These are phyloP conservation scores for Blastobasis lacticolella DNA, from an alignment of 2,888 invertebrate species.

Conservation along the genomic window DNA sequence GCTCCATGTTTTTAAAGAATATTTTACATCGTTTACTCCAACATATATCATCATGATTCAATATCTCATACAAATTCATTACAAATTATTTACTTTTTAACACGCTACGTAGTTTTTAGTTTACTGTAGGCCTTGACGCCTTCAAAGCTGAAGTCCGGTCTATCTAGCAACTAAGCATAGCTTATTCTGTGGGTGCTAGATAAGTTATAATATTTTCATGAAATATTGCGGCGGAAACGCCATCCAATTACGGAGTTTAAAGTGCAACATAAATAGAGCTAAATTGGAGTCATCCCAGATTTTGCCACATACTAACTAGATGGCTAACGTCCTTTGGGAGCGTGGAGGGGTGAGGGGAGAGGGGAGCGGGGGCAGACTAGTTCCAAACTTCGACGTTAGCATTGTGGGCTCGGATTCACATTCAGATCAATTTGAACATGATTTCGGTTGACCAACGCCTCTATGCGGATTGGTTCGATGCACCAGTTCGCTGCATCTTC, in stretches of 20 bases:
- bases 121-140: too few relatives aligned
- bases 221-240: too few relatives aligned
- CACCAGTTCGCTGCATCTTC: conserved; percentile 16
- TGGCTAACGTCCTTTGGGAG: conserved; percentile 38
- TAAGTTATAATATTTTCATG: too few relatives aligned
- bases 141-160: too few relatives aligned
- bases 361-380: conserved; percentile 19
- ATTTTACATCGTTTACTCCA: too few relatives aligned
- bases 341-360: conserved; percentile 15
- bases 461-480: conserved; percentile 37
- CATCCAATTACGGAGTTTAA: conserved; percentile 8
- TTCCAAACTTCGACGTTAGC: conserved; percentile 59
- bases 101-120: too few relatives aligned
- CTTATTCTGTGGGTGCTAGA: too few relatives aligned
- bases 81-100: too few relatives aligned
- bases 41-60: too few relatives aligned
- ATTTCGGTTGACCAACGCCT: conserved; percentile 22
- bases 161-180: too few relatives aligned
- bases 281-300: conserved; percentile 51
- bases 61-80: too few relatives aligned
- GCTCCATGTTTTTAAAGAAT: too few relatives aligned
- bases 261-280: conserved; percentile 54
- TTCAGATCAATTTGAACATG: conserved; percentile 52
- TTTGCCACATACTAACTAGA: conserved; percentile 37
- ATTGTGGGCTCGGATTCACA: conserved; percentile 37